Conservation (phyloP, 2,888 invertebrate species). For the Caenorhabditis sulstoni region DNA sequence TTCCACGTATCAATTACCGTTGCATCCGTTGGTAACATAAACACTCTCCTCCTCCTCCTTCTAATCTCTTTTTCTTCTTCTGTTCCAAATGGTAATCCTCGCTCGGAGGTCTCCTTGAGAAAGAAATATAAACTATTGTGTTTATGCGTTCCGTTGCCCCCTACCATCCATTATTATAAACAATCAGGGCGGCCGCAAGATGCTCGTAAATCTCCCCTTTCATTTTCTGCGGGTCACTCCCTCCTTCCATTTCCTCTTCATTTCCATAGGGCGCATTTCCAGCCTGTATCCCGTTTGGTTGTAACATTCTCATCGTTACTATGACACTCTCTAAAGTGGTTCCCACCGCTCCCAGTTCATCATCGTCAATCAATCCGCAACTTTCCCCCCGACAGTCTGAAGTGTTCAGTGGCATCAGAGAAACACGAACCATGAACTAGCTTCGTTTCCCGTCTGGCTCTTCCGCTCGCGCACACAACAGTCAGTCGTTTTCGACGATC, state of each 20-base stretch:
- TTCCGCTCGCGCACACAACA: too few relatives aligned
- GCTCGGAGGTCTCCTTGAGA: constrained; percentile 26
- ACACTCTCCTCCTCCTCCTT: constrained; percentile 9
- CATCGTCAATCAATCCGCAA: too few relatives aligned
- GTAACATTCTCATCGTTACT: constrained; percentile 16
- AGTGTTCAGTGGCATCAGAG: too few relatives aligned
- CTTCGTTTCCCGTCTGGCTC: too few relatives aligned
- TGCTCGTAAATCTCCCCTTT: constrained; percentile 43
- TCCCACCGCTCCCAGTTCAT: too few relatives aligned
- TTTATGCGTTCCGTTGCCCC: constrained; percentile 23
- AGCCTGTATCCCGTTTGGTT: constrained; percentile 16
- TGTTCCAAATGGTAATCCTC: constrained; percentile 31
- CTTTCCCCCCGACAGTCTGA: too few relatives aligned
- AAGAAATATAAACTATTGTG: constrained; percentile 46
- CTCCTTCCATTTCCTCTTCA: constrained; percentile 16
- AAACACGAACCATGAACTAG: too few relatives aligned
- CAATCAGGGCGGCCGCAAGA: constrained; percentile 45
- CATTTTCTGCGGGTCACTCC: constrained; percentile 38
- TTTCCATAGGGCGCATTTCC: constrained; percentile 12
- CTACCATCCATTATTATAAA: constrained; percentile 41
- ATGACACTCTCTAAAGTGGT: too few relatives aligned
- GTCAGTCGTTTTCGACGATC: too few relatives aligned
- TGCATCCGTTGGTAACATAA: constrained; percentile 15
- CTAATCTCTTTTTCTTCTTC: constrained; percentile 6
- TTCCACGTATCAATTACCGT: constrained; percentile 42